Evolutionary conservation across 1,140 invertebrate species (phyloP), one percentile per base, ranked within the genome.

Genomic region (Colletes latitarsis): DNA sequence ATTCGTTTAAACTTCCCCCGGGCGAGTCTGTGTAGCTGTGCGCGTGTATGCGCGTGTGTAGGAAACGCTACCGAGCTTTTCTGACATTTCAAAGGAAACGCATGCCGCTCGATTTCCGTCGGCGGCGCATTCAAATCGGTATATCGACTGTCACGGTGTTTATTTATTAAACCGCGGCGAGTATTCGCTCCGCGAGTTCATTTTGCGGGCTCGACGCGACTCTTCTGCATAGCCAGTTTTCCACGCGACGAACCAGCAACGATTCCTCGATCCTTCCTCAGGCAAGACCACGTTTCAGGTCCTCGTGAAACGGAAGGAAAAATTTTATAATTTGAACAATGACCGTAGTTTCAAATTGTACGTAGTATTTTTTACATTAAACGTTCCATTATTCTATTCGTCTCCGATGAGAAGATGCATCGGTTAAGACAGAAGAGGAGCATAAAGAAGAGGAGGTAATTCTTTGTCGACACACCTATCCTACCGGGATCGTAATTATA

Each of bases 401-500:
- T 21, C n/a, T 9, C 6, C 14, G n/a, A 67, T 9, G 15, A 8
- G 19, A 17, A 15, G 14, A 46, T 72, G 49, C n/a, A 14, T 49
- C 49, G 19, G 6, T 15, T 41, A n/a, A 39, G 55, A 70, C 41
- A 70, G 15, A 15, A 15, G 9, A 5, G 6, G 41, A 19, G 14
- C n/a, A 46, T 3, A 17, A 43, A 73, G 39, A 46, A 19, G 67
- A 80, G 57, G 17, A 60, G 70, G 82, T 77, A 78, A 85, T 85
- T 82, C 68, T 77, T 77, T 66, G 83, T 68, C 83, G 64, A 66
- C 67, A 67, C 73, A 66, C 52, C 60, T 66, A 15, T n/a, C 19
- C 57, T 3, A 10, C 53, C 62, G 53, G 60, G 79, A 85, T 85
- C 74, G 80, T 76, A 85, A 85, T 85, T 85, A 85, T 81, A 58